Base-by-base conservation (phyloP, 2,113 vertebrate genomes). In the Halcyon malimbica region DNA sequence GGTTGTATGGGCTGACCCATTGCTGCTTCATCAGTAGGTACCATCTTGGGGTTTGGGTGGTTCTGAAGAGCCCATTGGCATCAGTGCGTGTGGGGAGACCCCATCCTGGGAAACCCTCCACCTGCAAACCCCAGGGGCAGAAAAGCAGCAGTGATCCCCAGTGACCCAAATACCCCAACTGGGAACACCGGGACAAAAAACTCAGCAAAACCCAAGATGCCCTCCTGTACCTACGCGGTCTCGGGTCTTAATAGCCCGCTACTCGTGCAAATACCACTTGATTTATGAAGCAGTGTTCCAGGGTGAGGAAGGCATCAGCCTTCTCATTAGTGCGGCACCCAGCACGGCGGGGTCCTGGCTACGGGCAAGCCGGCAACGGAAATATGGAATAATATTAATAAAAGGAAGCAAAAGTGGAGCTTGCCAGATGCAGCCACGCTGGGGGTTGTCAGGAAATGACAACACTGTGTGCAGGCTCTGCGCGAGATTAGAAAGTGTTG, bases 361-460 rank as follows among this genome's bases (percentile, higher is more conserved):
- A n/a, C 37, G 76, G 83, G 89, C 71, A 88, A 88, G 44, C 42
- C 3, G 6, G 71, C 73, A 84, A 69, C 0, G 0, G 67, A 91
- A 80, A 73, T 33, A 33, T 16, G 42, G 80, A 78, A 28, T 59
- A 70, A 79, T 41, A 39, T 41, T 73, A 90, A 57, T 80, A 80
- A 67, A 79, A 83, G 59, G 70, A 54, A 96, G 65, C 39, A 75
- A 51, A 90, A 94, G 20, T 26, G 76, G 86, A 59, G 42, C 76
- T 89, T 74, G 71, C n/a, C 85, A 88, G 83, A 69, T 64, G 88
- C 64, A 93, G 83, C 35, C 50, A 70, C 2, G 0, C 85, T 79
- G 88, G 85, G 82, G 82, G 50, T 68, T 93, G 88, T 90, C 90
- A 92, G 92, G 92, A 90, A 78, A 83, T 63, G 85, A 75, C 88